Conservation (phyloP, 2,797 vertebrate genomes). For the Siniperca undulata region DNA sequence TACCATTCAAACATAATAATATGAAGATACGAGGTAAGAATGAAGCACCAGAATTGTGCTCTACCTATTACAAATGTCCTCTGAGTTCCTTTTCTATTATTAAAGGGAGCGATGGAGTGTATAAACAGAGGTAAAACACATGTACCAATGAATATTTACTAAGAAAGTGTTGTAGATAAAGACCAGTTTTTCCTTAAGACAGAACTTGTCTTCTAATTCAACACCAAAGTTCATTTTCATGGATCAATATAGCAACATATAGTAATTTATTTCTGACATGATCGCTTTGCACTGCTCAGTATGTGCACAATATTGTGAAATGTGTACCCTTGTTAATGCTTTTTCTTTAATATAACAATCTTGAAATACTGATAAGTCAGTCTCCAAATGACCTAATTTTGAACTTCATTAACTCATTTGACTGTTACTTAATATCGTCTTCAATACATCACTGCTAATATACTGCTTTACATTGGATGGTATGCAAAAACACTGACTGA, state of each 20-base stretch:
- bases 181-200: conserved; percentile 2
- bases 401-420: background rate
- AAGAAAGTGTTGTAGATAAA: conserved; percentile 14
- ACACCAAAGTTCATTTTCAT: conserved; percentile 1
- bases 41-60: conserved; percentile 42
- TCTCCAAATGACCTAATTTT: background rate
- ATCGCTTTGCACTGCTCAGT: background rate
- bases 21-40: conserved; percentile 71
- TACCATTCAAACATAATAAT: conserved; percentile 56
- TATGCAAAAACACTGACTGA: conserved; percentile 13
- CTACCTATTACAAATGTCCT: conserved; percentile 29
- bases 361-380: conserved; percentile 7
- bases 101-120: conserved; percentile 18
- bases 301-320: conserved; percentile 4
- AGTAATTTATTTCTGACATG: conserved; percentile 1
- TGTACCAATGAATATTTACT: conserved; percentile 25
- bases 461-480: background rate
- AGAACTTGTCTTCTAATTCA: background rate
- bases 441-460: conserved; percentile 3
- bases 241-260: background rate
- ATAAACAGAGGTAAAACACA: conserved; percentile 43
- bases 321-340: background rate
- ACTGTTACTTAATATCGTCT: background rate
- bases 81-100: conserved; percentile 20
- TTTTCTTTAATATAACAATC: conserved; percentile 16